Conservation (phyloP, 2,888 invertebrate genomes). For the Drosophila falleni region DNA sequence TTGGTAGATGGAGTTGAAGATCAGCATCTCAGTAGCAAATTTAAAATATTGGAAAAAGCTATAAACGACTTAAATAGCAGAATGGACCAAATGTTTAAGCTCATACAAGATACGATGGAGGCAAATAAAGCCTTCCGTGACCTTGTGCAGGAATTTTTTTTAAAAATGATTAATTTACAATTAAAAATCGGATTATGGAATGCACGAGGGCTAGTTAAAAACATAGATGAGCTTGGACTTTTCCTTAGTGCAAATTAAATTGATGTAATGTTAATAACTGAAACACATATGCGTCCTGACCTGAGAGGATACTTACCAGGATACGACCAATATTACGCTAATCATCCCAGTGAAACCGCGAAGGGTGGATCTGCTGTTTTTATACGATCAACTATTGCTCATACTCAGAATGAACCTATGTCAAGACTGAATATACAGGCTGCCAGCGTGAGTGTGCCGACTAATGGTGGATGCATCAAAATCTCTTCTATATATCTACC, state of each 20-base stretch:
- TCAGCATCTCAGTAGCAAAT: neutral
- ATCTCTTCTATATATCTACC: constrained; percentile 7
- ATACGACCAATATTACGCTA: constrained; percentile 16
- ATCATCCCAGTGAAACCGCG: constrained; percentile 13
- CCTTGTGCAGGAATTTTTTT: constrained; percentile 4
- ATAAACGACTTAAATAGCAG: neutral
- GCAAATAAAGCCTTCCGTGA: constrained; percentile 15
- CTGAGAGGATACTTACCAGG: constrained; percentile 5
- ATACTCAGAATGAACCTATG: neutral
- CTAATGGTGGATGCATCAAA: neutral
- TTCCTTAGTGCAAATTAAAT: constrained; percentile 14
- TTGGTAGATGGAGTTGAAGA: neutral
- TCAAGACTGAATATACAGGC: neutral
- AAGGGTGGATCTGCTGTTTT: constrained; percentile 12
- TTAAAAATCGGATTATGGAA: constrained; percentile 36
- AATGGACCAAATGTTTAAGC: constrained; percentile 21
- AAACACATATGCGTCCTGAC: constrained; percentile 16
- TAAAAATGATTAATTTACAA: constrained; percentile 10
- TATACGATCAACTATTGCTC: constrained; percentile 1
- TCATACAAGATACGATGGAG: constrained; percentile 15
- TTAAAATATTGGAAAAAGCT: constrained; percentile 10
- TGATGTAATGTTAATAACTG: constrained; percentile 11
- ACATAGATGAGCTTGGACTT: constrained; percentile 4
- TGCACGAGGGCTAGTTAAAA: constrained; percentile 7
- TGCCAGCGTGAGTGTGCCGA: too few species aligned